Evolutionary conservation across 2,797 vertebrate genomes (phyloP).

Genomic region (Sparidentex hasta): DNA sequence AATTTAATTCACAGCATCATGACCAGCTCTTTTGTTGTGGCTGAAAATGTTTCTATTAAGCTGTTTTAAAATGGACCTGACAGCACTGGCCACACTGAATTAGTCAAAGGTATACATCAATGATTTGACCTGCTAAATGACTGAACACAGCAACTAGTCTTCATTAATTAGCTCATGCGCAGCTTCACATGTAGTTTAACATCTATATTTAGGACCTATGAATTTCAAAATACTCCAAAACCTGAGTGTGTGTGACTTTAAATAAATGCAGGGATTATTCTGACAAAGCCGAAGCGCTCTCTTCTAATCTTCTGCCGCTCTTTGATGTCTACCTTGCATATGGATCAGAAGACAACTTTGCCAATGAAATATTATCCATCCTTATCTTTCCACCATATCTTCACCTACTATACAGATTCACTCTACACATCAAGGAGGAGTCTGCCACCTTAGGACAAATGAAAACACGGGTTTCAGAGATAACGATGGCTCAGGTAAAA

Average conservation of each 20-base stretch:
- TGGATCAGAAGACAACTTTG: conserved; percentile 50
- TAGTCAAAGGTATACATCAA: background rate
- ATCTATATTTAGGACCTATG: conserved; percentile 44
- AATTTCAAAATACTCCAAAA: conserved; percentile 31
- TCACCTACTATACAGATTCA: conserved; percentile 1
- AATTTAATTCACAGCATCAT: background rate
- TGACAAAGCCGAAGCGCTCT: conserved; percentile 53
- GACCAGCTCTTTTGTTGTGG: background rate
- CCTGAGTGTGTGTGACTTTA: conserved; percentile 40
- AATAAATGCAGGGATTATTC: conserved; percentile 57
- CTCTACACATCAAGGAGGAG: conserved; percentile 27
- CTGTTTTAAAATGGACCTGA: background rate
- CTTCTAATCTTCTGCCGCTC: conserved; percentile 57
- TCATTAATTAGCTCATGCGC: conserved; percentile 14
- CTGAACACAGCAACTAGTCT: conserved; percentile 4
- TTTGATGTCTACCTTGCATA: conserved; percentile 62
- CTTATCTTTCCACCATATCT: conserved; percentile 49
- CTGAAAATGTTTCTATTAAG: background rate
- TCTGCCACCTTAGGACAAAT: conserved; percentile 29
- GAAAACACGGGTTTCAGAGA: conserved; percentile 10
- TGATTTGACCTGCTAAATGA: conserved; percentile 29
- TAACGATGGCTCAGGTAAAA: conserved; percentile 17
- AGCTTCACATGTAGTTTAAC: conserved; percentile 6
- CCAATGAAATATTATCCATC: conserved; percentile 54
- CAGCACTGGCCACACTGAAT: background rate